Evolutionary conservation across 2,797 vertebrate genomes (phyloP).

Genomic region (Miichthys miiuy): DNA sequence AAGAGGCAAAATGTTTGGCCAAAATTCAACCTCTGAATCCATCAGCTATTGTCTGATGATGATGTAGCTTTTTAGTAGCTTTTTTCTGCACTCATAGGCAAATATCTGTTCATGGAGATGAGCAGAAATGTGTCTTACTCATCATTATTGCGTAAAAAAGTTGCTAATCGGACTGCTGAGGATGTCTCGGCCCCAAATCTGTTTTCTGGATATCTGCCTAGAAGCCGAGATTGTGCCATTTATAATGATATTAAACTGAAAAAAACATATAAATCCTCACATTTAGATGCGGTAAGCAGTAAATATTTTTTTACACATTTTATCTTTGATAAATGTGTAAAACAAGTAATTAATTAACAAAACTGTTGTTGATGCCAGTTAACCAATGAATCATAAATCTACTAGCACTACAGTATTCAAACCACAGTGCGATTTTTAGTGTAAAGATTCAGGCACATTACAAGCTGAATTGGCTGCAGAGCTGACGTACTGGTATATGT

Average conservation of each 20-base stretch:
- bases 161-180: too few species aligned
- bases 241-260: neutral
- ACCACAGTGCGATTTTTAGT: neutral
- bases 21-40: too few species aligned
- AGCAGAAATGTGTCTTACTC: too few species aligned
- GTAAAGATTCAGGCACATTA: slow-evolving; percentile 2
- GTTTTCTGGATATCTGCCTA: too few species aligned
- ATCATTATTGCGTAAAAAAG: too few species aligned
- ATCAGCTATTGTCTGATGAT: too few species aligned
- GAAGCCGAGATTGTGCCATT: neutral
- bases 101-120: too few species aligned
- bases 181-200: too few species aligned
- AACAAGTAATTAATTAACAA: neutral
- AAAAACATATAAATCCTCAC: neutral
- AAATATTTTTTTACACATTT: neutral
- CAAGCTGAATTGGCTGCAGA: neutral
- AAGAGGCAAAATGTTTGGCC: too few species aligned
- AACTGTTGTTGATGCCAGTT: neutral
- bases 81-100: too few species aligned
- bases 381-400: neutral
- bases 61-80: too few species aligned
- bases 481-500: neutral
- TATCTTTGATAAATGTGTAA: neutral
- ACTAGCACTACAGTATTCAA: neutral
- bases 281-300: neutral